A percentile compares a stretch with the other conserved stretches of the same genome.
These are phyloP conservation scores for Mamestra brassicae DNA, from an alignment of 2,888 invertebrate genomes.

Conservation along the genomic window DNA sequence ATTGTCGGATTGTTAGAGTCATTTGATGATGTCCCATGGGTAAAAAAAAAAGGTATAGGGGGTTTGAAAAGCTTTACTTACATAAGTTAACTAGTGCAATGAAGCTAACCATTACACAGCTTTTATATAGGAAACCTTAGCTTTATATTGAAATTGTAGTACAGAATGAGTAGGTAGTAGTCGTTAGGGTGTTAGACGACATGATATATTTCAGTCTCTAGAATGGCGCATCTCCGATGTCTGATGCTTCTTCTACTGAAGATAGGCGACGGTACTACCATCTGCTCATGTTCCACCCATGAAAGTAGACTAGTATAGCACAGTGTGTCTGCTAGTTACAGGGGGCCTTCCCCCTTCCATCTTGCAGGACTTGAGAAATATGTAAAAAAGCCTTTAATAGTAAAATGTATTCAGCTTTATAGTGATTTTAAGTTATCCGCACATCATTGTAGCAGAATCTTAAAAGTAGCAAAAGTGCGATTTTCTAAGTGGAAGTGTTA, in stretches of 20 bases:
- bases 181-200: background rate
- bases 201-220: background rate
- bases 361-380: background rate
- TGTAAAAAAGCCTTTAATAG: background rate
- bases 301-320: background rate
- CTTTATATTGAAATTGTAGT: background rate
- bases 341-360: background rate
- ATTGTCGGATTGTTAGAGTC: too few species aligned
- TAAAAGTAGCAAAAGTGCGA: too few species aligned
- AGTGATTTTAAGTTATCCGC: too few species aligned
- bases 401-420: background rate
- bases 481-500: too few species aligned
- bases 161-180: too few species aligned
- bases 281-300: background rate
- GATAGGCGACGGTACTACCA: too few species aligned
- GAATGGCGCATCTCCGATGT: conserved; percentile 3
- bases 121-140: background rate
- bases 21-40: too few species aligned
- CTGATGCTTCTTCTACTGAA: background rate
- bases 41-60: too few species aligned
- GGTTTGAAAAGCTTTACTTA: conserved; percentile 8
- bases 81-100: background rate
- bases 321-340: background rate
- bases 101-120: background rate
- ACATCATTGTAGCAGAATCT: too few species aligned